Conservation (phyloP, 2,888 invertebrate species). For the Eilema sororculum region DNA sequence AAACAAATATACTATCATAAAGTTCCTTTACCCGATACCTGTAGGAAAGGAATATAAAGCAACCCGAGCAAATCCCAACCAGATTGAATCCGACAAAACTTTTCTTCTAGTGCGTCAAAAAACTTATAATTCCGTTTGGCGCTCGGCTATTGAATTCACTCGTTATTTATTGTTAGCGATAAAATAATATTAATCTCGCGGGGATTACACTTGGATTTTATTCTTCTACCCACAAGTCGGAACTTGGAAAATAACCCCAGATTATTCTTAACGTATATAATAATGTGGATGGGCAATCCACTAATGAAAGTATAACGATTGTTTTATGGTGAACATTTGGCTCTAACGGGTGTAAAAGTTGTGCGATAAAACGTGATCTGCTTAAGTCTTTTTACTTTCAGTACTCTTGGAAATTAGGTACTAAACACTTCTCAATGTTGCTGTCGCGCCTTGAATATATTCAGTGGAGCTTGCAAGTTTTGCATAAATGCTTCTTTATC, state of each 20-base stretch:
- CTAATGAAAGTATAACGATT: slow-evolving; percentile 62
- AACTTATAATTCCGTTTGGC: slow-evolving; percentile 81
- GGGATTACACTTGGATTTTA: slow-evolving; percentile 83
- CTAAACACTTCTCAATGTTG: slow-evolving; percentile 47
- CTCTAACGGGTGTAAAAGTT: slow-evolving; percentile 54
- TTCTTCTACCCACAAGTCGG: slow-evolving; percentile 78
- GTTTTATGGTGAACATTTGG: slow-evolving; percentile 59
- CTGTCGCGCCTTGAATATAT: slow-evolving; percentile 47
- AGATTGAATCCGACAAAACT: slow-evolving; percentile 82
- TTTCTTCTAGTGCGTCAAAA: slow-evolving; percentile 82
- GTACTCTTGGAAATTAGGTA: slow-evolving; percentile 50
- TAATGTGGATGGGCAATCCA: slow-evolving; percentile 67
- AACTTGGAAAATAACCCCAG: slow-evolving; percentile 78
- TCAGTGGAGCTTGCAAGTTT: slow-evolving; percentile 32
- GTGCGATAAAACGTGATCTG: slow-evolving; percentile 58
- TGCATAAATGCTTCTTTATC: slow-evolving; percentile 35
- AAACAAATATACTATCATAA: slow-evolving; percentile 38
- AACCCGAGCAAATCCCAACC: slow-evolving; percentile 75
- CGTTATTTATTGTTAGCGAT: slow-evolving; percentile 86
- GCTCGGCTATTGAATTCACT: slow-evolving; percentile 82
- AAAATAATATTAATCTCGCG: slow-evolving; percentile 87
- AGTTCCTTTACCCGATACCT: slow-evolving; percentile 44
- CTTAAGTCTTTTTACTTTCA: slow-evolving; percentile 53
- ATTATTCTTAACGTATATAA: slow-evolving; percentile 66
- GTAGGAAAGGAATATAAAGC: slow-evolving; percentile 58